Evolutionary conservation across 2,113 vertebrate genomes (phyloP).

Genomic region (Pithys albifrons): DNA sequence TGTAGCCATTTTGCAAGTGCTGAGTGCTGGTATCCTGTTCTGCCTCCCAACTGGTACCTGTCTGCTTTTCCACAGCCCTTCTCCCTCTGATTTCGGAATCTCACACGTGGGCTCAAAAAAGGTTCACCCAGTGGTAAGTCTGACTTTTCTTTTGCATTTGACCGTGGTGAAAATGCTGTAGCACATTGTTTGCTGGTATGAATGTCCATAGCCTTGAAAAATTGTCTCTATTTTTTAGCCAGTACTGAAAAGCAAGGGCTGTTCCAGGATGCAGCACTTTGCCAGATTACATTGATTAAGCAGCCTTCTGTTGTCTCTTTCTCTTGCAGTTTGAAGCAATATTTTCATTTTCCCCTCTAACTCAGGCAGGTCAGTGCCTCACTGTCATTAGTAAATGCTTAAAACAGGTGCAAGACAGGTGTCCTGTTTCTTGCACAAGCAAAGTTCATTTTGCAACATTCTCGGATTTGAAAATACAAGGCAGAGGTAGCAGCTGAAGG

Average conservation of each 20-base stretch:
- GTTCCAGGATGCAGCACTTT: not conserved
- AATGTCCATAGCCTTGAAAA: constrained; percentile 29
- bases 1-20: constrained; percentile 35
- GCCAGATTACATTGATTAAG: not conserved
- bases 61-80: not conserved
- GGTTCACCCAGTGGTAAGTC: constrained; percentile 31
- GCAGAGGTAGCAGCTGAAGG: not conserved
- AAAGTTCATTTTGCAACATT: not conserved
- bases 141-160: constrained; percentile 10
- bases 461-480: not conserved
- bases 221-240: constrained; percentile 19
- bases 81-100: not conserved
- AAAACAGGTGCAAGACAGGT: not conserved
- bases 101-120: not conserved
- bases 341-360: not conserved
- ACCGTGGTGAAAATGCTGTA: not conserved
- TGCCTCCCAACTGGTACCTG: not conserved
- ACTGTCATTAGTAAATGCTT: not conserved
- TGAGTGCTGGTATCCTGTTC: constrained; percentile 33
- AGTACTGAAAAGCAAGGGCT: not conserved
- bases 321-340: not conserved
- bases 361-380: not conserved
- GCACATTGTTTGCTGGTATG: not conserved
- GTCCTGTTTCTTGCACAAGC: not conserved
- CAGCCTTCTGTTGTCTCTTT: not conserved